Evolutionary conservation across 2,888 invertebrate genomes (phyloP).

Genomic region (Cryptus armator): DNA sequence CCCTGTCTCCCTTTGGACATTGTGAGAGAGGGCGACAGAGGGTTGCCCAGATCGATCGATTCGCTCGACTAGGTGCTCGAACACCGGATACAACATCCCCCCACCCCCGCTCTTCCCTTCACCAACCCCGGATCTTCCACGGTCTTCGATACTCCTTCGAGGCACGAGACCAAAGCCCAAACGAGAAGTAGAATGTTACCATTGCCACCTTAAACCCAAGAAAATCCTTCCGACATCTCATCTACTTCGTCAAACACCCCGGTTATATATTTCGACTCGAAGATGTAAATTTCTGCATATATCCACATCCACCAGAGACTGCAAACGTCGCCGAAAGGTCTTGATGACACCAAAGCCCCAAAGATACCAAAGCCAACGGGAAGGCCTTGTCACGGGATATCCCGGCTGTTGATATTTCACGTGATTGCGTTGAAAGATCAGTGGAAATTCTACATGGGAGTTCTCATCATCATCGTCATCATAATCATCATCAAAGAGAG

Average conservation of each 20-base stretch:
- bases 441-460: conserved; percentile 20
- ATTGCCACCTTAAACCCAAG: neutral
- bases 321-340: neutral
- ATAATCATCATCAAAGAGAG: conserved; percentile 54
- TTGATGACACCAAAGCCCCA: neutral
- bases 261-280: neutral
- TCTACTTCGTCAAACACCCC: neutral
- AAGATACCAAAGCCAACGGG: neutral
- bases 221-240: neutral
- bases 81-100: conserved; percentile 63
- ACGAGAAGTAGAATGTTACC: conserved; percentile 6
- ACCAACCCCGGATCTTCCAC: conserved; percentile 50
- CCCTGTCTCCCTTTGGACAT: conserved; percentile 57
- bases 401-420: conserved; percentile 5
- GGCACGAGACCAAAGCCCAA: conserved; percentile 9
- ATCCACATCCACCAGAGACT: no score
- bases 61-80: conserved; percentile 69
- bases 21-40: conserved; percentile 33
- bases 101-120: conserved; percentile 46
- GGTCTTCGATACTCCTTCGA: conserved; percentile 50
- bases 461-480: conserved; percentile 20
- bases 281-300: neutral
- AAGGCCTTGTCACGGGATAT: neutral
- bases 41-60: conserved; percentile 65
- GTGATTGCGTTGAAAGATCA: conserved; percentile 19